Percentiles rank a stretch among this genome's conserved stretches.
These are phyloP conservation scores for Lagria hirta DNA, from an alignment of 2,888 invertebrate species.

Conservation along the genomic window DNA sequence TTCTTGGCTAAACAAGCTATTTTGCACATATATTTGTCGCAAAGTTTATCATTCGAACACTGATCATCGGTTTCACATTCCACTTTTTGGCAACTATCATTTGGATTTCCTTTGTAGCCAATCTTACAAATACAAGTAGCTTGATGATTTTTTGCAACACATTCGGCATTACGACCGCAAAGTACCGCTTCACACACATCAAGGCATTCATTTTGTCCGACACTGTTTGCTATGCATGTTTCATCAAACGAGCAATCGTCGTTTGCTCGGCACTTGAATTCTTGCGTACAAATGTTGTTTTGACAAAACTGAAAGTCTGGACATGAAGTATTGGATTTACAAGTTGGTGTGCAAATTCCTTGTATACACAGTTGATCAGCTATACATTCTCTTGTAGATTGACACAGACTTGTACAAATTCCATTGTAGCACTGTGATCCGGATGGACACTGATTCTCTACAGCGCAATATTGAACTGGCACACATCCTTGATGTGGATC, in stretches of 20 bases:
- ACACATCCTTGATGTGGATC: constrained; percentile 85
- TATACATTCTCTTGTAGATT: constrained; percentile 80
- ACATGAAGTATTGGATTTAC: constrained; percentile 76
- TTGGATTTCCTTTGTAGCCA: constrained; percentile 74
- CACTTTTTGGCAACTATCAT: constrained; percentile 77
- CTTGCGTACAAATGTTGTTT: constrained; percentile 83
- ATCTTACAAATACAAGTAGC: constrained; percentile 75
- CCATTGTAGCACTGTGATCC: constrained; percentile 83
- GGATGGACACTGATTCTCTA: constrained; percentile 78
- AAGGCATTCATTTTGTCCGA: constrained; percentile 76
- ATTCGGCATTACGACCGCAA: constrained; percentile 83
- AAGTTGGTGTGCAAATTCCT: constrained; percentile 82
- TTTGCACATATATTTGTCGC: constrained; percentile 80
- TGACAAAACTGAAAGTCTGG: constrained; percentile 82
- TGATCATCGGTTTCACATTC: constrained; percentile 73
- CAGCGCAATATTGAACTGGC: constrained; percentile 78
- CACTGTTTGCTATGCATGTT: constrained; percentile 67
- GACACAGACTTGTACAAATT: constrained; percentile 76
- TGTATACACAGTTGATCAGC: constrained; percentile 83
- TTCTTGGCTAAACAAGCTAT: constrained; percentile 82
- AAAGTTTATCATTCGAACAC: constrained; percentile 80
- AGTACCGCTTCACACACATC: constrained; percentile 73
- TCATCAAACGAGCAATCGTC: constrained; percentile 74
- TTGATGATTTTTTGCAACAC: constrained; percentile 71
- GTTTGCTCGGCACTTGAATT: constrained; percentile 72